phyloP scores from a whole-genome alignment of 2,888 invertebrate species.

The Zhuqinia jingwanae region DNA sequence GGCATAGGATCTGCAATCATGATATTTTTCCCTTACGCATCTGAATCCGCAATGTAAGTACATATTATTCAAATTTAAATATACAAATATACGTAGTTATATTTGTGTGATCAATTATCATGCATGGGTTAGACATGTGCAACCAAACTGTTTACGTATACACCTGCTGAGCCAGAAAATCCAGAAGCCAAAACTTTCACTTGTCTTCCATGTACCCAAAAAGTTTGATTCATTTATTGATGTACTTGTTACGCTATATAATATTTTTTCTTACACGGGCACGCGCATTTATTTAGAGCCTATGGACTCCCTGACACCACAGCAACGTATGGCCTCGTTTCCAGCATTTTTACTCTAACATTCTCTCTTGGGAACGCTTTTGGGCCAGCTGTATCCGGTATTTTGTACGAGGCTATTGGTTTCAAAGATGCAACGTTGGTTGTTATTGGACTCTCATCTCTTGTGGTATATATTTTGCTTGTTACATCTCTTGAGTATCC shows the following conservation, averaged over 20 bases:
- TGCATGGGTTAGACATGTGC: no score
- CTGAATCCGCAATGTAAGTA: constrained; percentile 70
- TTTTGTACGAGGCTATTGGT: constrained; percentile 71
- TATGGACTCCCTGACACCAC: constrained; percentile 69
- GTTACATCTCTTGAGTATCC: neutral
- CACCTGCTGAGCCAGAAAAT: no score
- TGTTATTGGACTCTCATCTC: constrained; percentile 62
- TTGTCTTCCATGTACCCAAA: no score
- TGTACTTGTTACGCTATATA: neutral
- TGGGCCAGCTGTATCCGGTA: constrained; percentile 73
- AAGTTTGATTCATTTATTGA: neutral
- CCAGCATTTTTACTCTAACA: constrained; percentile 73
- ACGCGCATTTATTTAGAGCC: constrained; percentile 43
- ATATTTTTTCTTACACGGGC: neutral
- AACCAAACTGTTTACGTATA: no score
- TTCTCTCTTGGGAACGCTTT: constrained; percentile 75
- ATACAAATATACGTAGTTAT: no score
- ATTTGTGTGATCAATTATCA: no score
- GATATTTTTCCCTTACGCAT: constrained; percentile 67
- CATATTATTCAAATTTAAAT: neutral
- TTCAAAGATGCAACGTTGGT: constrained; percentile 72
- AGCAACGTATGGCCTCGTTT: constrained; percentile 69
- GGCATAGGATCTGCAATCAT: constrained; percentile 76
- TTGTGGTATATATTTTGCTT: constrained; percentile 60
- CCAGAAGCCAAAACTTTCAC: no score